These are phyloP conservation scores for Drosophila persimilis DNA, from an alignment of 1,140 invertebrate genomes.

Conservation along the genomic window DNA sequence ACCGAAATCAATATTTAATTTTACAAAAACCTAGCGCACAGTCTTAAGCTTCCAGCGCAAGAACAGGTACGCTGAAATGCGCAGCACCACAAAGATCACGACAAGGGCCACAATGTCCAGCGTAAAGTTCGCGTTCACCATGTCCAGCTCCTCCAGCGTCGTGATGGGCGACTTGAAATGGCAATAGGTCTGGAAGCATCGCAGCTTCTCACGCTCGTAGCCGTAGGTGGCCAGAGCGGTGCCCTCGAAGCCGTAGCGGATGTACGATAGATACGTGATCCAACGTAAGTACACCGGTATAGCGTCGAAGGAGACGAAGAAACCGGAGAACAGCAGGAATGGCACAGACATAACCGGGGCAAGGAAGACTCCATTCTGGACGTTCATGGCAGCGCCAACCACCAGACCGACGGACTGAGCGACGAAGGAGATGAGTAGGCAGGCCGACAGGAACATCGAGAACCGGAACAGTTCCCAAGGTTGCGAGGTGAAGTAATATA, in stretches of 20 bases:
- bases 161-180: conserved; percentile 94
- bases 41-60: conserved; percentile 93
- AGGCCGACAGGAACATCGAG: conserved; percentile 94
- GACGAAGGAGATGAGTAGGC: conserved; percentile 96
- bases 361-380: conserved; percentile 97
- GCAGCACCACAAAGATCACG: conserved; percentile 93
- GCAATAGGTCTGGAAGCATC: conserved; percentile 92
- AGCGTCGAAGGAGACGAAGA: conserved; percentile 98
- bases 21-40: conserved; percentile 85
- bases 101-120: conserved; percentile 92
- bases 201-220: conserved; percentile 90
- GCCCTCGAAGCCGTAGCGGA: conserved; percentile 97
- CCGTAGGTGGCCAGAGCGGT: conserved; percentile 97
- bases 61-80: conserved; percentile 95
- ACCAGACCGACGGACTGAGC: conserved; percentile 97
- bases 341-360: conserved; percentile 98
- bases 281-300: conserved; percentile 97
- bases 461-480: conserved; percentile 92
- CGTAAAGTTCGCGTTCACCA: conserved; percentile 89
- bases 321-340: conserved; percentile 96
- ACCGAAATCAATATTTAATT: conserved; percentile 41
- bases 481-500: conserved; percentile 97
- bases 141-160: conserved; percentile 96
- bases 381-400: conserved; percentile 97
- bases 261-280: conserved; percentile 98